phyloP scores from a whole-genome alignment of 1,140 invertebrate species.

The Zeugodacus cucurbitae region DNA sequence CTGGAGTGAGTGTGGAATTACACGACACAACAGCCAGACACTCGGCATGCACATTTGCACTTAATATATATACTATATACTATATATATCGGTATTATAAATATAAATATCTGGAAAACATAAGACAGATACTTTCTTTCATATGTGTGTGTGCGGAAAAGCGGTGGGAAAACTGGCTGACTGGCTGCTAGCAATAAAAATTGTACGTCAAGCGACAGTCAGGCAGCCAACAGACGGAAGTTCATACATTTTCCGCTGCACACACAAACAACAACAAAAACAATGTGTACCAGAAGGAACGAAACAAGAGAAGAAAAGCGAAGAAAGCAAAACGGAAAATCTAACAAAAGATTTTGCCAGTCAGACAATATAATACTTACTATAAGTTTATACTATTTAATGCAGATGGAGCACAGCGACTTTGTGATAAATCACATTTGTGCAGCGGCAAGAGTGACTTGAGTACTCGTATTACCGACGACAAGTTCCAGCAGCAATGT shows the following conservation, averaged over 20 bases:
- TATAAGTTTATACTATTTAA: constrained; percentile 18
- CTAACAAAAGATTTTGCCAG: constrained; percentile 22
- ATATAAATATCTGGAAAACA: not conserved
- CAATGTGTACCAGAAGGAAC: not conserved
- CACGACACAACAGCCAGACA: constrained; percentile 7
- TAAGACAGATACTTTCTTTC: not conserved
- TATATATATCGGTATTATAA: not conserved
- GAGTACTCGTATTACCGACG: not conserved
- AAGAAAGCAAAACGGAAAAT: not conserved
- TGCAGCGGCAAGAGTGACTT: not conserved
- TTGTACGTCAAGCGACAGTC: not conserved
- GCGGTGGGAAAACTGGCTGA: not conserved
- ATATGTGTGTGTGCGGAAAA: not conserved
- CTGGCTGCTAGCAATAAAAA: not conserved
- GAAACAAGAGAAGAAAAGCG: not conserved
- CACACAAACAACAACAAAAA: not conserved
- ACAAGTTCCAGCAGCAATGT: not conserved
- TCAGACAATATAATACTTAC: not conserved
- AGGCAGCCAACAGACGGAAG: not conserved
- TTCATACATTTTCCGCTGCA: constrained; percentile 20
- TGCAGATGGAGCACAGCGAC: constrained; percentile 13
- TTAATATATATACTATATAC: not conserved
- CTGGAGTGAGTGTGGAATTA: not conserved
- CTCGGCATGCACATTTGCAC: constrained; percentile 19
- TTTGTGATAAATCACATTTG: constrained; percentile 23